Evolutionary conservation across 1,140 invertebrate species (phyloP).

Genomic region (Heliconius himera): DNA sequence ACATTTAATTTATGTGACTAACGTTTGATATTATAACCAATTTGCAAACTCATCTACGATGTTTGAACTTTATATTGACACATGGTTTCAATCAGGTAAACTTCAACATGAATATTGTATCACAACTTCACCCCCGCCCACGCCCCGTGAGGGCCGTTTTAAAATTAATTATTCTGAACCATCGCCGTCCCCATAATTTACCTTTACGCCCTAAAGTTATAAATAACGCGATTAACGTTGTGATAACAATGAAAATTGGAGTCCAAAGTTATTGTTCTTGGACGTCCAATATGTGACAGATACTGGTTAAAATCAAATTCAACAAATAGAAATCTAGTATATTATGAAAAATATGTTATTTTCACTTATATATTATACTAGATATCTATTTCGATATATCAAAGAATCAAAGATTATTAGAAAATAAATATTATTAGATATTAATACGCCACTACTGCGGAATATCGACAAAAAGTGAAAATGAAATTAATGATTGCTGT

Average conservation of each 20-base stretch:
- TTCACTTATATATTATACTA: too few species aligned
- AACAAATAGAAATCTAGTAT: not conserved
- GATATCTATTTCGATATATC: too few species aligned
- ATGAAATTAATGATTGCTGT: not conserved
- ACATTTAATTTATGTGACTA: not conserved
- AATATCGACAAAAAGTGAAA: not conserved
- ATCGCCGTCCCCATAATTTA: constrained; percentile 31
- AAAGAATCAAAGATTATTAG: too few species aligned
- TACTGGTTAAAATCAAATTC: not conserved
- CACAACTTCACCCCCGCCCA: constrained; percentile 9
- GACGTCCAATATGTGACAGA: too few species aligned
- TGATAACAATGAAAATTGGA: constrained; percentile 25
- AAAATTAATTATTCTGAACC: constrained; percentile 32
- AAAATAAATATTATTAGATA: too few species aligned
- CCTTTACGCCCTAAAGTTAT: constrained; percentile 18
- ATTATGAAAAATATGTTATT: too few species aligned
- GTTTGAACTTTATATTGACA: constrained; percentile 18
- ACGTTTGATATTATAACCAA: not conserved
- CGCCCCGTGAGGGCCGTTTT: constrained; percentile 10
- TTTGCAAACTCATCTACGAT: not conserved
- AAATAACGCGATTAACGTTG: constrained; percentile 24
- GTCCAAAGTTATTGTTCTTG: not conserved
- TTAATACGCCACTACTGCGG: not conserved
- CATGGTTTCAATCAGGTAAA: constrained; percentile 22
- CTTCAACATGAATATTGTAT: constrained; percentile 30